Percentiles rank a stretch among this genome's conserved stretches.
These are phyloP conservation scores for Hypothenemus hampei DNA, from an alignment of 1,140 invertebrate species.

Conservation along the genomic window DNA sequence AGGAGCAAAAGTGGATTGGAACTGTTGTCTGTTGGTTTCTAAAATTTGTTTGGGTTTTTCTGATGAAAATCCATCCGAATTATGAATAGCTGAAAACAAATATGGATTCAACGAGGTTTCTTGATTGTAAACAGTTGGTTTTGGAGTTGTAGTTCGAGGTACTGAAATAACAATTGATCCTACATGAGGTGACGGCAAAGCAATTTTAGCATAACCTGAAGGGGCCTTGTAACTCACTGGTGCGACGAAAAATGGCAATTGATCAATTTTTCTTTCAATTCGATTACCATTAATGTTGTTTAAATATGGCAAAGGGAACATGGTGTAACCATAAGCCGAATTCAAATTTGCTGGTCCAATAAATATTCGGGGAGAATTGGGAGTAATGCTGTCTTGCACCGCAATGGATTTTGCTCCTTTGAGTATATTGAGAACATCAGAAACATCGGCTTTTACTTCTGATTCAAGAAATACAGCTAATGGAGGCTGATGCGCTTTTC, in stretches of 20 bases:
- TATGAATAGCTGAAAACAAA: background rate
- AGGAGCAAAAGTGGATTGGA: background rate
- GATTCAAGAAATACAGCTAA: conserved; percentile 70
- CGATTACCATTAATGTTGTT: conserved; percentile 66
- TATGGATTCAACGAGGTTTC: conserved; percentile 3
- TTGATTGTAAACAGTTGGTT: conserved; percentile 3
- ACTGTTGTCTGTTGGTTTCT: background rate
- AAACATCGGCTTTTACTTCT: conserved; percentile 49
- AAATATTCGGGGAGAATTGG: conserved; percentile 67
- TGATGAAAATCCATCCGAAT: background rate
- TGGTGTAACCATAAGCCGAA: conserved; percentile 64
- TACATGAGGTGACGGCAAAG: conserved; percentile 76
- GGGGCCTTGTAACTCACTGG: conserved; percentile 76
- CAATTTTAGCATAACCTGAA: conserved; percentile 73
- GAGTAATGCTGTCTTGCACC: conserved; percentile 65
- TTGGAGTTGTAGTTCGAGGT: conserved; percentile 15
- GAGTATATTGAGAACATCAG: conserved; percentile 63
- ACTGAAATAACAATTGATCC: conserved; percentile 70
- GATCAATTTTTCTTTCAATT: conserved; percentile 65
- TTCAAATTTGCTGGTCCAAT: conserved; percentile 70
- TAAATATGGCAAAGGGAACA: conserved; percentile 77
- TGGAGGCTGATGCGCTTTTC: conserved; percentile 74
- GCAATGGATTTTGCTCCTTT: conserved; percentile 67
- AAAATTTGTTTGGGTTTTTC: background rate
- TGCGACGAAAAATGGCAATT: conserved; percentile 77